Evolutionary conservation across 1,140 invertebrate genomes (phyloP).

Genomic region (Brachionus paranguensis): DNA sequence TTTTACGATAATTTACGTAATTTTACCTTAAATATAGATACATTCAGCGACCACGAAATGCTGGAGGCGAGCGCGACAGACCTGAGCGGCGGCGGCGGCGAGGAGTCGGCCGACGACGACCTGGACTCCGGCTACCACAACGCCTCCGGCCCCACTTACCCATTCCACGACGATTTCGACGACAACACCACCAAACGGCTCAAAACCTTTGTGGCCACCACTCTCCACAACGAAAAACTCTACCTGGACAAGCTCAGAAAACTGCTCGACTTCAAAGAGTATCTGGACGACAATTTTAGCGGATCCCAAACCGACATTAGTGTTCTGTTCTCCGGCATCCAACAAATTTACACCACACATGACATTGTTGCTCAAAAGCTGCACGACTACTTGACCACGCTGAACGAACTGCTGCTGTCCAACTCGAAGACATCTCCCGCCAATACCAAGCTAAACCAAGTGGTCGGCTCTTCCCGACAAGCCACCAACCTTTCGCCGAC

Average conservation of each 20-base stretch:
- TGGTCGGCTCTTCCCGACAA: neutral
- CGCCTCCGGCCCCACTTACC: neutral
- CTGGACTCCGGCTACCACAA: neutral
- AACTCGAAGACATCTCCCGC: neutral
- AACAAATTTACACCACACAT: conserved; percentile 21
- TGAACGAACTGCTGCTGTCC: neutral
- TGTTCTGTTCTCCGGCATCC: conserved; percentile 21
- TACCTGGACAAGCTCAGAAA: conserved; percentile 20
- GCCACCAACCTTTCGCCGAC: neutral
- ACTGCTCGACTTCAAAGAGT: conserved; percentile 17
- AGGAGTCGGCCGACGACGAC: conserved; percentile 33
- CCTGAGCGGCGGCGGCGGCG: neutral
- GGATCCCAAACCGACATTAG: conserved; percentile 28
- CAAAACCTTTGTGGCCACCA: conserved; percentile 13
- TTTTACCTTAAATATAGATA: too few relatives aligned
- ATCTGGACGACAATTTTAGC: conserved; percentile 9
- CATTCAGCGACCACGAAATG: conserved; percentile 34
- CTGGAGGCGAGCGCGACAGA: neutral
- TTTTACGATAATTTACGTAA: too few relatives aligned
- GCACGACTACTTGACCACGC: conserved; percentile 5
- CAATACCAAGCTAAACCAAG: neutral
- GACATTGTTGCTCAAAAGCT: conserved; percentile 35
- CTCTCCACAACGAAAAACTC: conserved; percentile 14
- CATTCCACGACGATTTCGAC: neutral
- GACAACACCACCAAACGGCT: conserved; percentile 11